Evolutionary conservation across 2,113 vertebrate species (phyloP), one percentile per base, ranked within the genome.

Genomic region (Rutilus rutilus): DNA sequence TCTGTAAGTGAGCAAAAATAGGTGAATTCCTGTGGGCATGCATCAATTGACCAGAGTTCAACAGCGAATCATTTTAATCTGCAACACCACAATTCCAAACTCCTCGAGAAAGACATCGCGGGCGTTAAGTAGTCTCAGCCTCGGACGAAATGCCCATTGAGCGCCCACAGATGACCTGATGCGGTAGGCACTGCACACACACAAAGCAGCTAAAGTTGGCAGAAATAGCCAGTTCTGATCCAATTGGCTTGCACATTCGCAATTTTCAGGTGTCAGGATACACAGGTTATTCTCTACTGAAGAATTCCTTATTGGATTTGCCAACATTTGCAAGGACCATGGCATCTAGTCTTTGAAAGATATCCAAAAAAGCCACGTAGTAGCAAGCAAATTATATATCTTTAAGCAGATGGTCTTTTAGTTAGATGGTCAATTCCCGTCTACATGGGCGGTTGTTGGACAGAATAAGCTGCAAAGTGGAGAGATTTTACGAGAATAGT

Each of bases 1-100:
- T 14, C 54, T 83, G 30, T 45, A n/a, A 50, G 25, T 42, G 6
- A 52, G 52, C 33, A 42, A 79, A 77, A 50, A 19, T 15, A 52
- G 69, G 64, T 50, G 14, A 33, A 36, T 57, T 33, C 23, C 23
- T 64, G 36, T 21, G 59, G 47, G 47, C 17, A 54, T 52, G 75
- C 75, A 77, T 77, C 17, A 52, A 54, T 52, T 54, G 47, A 17
- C n/a, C 71, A 75, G n/a, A 77, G 75, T 54, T 77, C 75, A 77
- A 12, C 50, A 30, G 75, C 7, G 10, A 77, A 54, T 17, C 50
- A 54, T 77, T 77, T 77, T 30, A 77, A 54, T 52, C 15, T 5
- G 17, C n/a, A 54, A 77, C 45, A 54, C 25, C 5, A 14, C 42
- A 15, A 47, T 27, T 74, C 15, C 11, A 0, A 47, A 74, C 74